Evolutionary conservation across 2,888 invertebrate species (phyloP), one percentile per base, ranked within the genome.

Genomic region (Rhamphomyia laevipes): DNA sequence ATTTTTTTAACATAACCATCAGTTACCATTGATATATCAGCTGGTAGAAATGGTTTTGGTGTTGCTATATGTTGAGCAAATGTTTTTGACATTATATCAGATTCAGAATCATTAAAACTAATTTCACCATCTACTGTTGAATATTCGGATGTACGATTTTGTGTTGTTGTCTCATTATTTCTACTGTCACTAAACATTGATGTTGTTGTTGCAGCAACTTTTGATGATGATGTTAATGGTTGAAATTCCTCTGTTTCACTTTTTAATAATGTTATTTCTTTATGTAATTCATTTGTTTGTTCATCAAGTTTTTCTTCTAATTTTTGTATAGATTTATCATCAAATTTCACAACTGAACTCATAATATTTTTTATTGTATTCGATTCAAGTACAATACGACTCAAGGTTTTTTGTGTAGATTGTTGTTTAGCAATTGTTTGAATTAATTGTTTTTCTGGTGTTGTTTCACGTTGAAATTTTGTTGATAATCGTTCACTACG

Each of bases 381-480:
- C 15, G 46, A 38, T 45, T 52, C 52, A 13, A 51, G 18, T 3
- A 54, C 47, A 23, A 52, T 43, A 18, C 51, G 47, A 35, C 50
- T 50, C n/a, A 51, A 41, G 10, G 54, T 37, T 41, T 48, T 49
- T 21, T 45, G 37, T 35, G 13, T n/a, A 13, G 35, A n/a, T 13
- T 13, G 35, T n/a, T n/a, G 35, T n/a, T n/a, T 35, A 13, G 5
- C n/a, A 27, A 9, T 27, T 7, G 23, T 5, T 27, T 27, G 23
- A 27, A 4, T 9, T 27, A 27, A 7, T 6, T 21, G 21, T 21
- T 17, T 45, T 43, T 43, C 35, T 35, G 42, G 27, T 30, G 33
- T 33, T 17, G 44, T 38, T 15, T 27, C 46, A 12, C 16, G 11
- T 40, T 40, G 10, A 2, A 21, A 12, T 16, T 41, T 44, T 11